Percentiles rank a stretch among this genome's conserved stretches.
These are phyloP conservation scores for Caenorhabditis remanei DNA, from an alignment of 1,140 invertebrate species.

Conservation along the genomic window DNA sequence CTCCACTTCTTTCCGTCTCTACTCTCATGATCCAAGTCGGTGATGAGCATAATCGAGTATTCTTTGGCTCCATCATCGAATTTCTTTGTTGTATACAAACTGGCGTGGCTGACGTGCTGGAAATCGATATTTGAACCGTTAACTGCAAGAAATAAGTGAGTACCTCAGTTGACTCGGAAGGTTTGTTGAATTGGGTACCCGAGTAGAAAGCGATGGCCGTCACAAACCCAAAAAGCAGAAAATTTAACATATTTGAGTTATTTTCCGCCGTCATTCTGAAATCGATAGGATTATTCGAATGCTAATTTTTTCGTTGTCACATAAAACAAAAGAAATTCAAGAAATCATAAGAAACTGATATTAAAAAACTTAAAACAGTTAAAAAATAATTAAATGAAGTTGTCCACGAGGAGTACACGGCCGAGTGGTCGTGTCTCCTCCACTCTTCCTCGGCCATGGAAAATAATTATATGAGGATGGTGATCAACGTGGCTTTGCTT, in stretches of 20 bases:
- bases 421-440: not conserved
- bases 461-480: too few species aligned
- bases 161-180: not conserved
- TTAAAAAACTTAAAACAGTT: too few species aligned
- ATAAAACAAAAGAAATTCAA: not conserved
- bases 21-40: slow-evolving; percentile 67
- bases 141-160: not conserved
- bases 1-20: slow-evolving; percentile 63
- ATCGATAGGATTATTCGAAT: not conserved
- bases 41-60: slow-evolving; percentile 57
- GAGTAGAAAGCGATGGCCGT: slow-evolving; percentile 45
- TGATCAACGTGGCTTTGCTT: too few species aligned
- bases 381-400: not conserved
- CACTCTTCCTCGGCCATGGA: not conserved
- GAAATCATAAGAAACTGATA: not conserved
- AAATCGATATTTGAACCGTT: not conserved
- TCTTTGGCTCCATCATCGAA: slow-evolving; percentile 39
- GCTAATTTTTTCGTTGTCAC: not conserved
- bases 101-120: slow-evolving; percentile 32
- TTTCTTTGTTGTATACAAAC: slow-evolving; percentile 24
- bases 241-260: slow-evolving; percentile 24
- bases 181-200: slow-evolving; percentile 42
- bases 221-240: slow-evolving; percentile 7
- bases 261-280: slow-evolving; percentile 17
- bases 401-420: slow-evolving; percentile 22